phyloP scores from a whole-genome alignment of 92 coral and sea anemone species.

The Epizoanthus scotinus region DNA sequence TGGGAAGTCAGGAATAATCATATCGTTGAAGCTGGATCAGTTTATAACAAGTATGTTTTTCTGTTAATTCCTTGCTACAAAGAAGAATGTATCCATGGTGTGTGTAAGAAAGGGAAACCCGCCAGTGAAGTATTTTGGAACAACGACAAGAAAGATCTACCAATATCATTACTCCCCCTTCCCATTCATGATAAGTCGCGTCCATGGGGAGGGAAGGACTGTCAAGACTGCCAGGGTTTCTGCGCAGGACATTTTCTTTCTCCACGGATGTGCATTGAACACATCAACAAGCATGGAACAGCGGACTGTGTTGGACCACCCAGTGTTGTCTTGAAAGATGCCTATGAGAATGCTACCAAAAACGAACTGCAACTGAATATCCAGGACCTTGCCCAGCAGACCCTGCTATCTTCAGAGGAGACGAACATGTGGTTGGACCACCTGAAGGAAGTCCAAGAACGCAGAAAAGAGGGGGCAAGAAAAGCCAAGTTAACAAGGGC shows the following conservation, averaged over 20 bases:
- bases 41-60: constrained; percentile 42
- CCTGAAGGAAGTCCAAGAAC: constrained; percentile 45
- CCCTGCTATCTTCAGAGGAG: constrained; percentile 44
- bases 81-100: constrained; percentile 30
- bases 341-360: constrained; percentile 41
- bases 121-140: background rate
- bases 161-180: constrained; percentile 36
- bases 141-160: constrained; percentile 40
- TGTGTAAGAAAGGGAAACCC: constrained; percentile 45
- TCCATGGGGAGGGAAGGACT: constrained; percentile 65
- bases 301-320: constrained; percentile 46
- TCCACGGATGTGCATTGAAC: constrained; percentile 50
- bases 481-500: constrained; percentile 57
- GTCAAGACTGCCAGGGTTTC: constrained; percentile 37
- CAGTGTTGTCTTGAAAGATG: constrained; percentile 30
- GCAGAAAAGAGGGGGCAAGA: constrained; percentile 53
- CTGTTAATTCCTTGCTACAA: constrained; percentile 15
- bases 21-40: constrained; percentile 12
- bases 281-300: constrained; percentile 42
- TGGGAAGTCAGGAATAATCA: constrained; percentile 47
- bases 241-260: constrained; percentile 56
- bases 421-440: constrained; percentile 55
- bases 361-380: constrained; percentile 33
- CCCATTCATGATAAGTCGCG: constrained; percentile 44
- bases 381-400: constrained; percentile 46